Conservation (phyloP, 2,113 vertebrate species). For the Mugil cephalus region DNA sequence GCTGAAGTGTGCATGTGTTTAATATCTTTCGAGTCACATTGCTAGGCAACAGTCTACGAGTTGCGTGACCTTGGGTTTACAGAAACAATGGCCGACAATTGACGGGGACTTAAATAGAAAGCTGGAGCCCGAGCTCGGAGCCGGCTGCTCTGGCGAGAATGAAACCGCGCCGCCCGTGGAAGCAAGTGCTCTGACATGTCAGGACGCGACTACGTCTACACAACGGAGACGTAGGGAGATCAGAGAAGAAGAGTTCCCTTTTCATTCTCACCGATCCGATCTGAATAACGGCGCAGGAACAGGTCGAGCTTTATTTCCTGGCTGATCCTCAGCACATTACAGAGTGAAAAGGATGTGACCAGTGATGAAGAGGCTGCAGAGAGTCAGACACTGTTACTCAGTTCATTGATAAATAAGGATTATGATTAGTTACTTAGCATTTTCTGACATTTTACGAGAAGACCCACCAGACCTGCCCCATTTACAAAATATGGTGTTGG, state of each 20-base stretch:
- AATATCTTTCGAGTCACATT: slow-evolving; percentile 84
- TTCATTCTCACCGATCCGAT: slow-evolving; percentile 30
- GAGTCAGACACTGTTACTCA: too few relatives aligned
- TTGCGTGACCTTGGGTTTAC: slow-evolving; percentile 82
- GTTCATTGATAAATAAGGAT: too few relatives aligned
- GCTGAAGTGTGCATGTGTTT: slow-evolving; percentile 77
- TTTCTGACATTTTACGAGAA: too few relatives aligned
- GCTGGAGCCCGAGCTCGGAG: slow-evolving; percentile 38
- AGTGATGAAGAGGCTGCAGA: neutral
- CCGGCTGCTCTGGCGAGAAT: slow-evolving; percentile 40
- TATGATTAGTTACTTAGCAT: too few relatives aligned
- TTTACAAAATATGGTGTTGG: too few relatives aligned
- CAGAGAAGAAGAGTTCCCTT: neutral
- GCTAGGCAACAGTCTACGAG: slow-evolving; percentile 83
- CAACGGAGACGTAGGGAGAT: slow-evolving; percentile 11
- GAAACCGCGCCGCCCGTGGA: slow-evolving; percentile 29
- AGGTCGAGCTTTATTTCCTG: slow-evolving; percentile 20
- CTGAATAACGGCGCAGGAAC: slow-evolving; percentile 25
- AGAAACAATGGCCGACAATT: slow-evolving; percentile 81
- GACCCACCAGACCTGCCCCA: too few relatives aligned
- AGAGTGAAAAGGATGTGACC: neutral
- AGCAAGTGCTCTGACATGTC: slow-evolving; percentile 44
- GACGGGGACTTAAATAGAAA: slow-evolving; percentile 75
- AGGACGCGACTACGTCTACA: slow-evolving; percentile 33
- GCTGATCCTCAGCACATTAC: slow-evolving; percentile 1